phyloP scores from a whole-genome alignment of 1,140 invertebrate genomes.

The Gonioctena quinquepunctata region DNA sequence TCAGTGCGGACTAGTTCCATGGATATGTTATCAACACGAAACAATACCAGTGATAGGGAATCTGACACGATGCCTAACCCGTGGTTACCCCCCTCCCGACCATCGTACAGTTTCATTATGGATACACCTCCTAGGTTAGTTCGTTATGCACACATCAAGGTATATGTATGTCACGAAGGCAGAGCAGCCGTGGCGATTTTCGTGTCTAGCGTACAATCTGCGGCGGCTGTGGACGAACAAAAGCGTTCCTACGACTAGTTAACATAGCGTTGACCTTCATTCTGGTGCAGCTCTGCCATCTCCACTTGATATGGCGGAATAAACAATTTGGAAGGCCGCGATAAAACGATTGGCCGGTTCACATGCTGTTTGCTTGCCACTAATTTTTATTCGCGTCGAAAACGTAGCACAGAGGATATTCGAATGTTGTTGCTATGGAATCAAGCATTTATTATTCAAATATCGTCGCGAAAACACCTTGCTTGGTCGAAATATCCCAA shows the following conservation, averaged over 20 bases:
- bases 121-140: slow-evolving; percentile 41
- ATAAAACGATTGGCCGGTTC: neutral
- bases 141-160: neutral
- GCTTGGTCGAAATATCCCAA: too few species aligned
- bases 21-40: neutral
- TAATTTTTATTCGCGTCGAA: neutral
- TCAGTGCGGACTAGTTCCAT: neutral
- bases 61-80: slow-evolving; percentile 20
- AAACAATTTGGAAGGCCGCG: slow-evolving; percentile 4
- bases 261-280: slow-evolving; percentile 15
- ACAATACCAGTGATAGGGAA: neutral
- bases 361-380: neutral
- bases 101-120: slow-evolving; percentile 31
- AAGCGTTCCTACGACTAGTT: too few species aligned
- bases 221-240: too few species aligned
- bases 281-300: neutral
- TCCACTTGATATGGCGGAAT: slow-evolving; percentile 11
- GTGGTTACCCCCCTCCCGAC: slow-evolving; percentile 34
- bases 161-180: too few species aligned
- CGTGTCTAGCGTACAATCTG: too few species aligned
- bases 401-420: too few species aligned
- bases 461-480: too few species aligned
- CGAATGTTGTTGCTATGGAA: neutral
- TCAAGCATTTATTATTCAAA: too few species aligned
- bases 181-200: too few species aligned